Percentiles rank a stretch among this genome's conserved stretches.
Evolutionary conservation across 1,140 invertebrate genomes (phyloP).

Genomic region (Drosophila ohnishii): DNA sequence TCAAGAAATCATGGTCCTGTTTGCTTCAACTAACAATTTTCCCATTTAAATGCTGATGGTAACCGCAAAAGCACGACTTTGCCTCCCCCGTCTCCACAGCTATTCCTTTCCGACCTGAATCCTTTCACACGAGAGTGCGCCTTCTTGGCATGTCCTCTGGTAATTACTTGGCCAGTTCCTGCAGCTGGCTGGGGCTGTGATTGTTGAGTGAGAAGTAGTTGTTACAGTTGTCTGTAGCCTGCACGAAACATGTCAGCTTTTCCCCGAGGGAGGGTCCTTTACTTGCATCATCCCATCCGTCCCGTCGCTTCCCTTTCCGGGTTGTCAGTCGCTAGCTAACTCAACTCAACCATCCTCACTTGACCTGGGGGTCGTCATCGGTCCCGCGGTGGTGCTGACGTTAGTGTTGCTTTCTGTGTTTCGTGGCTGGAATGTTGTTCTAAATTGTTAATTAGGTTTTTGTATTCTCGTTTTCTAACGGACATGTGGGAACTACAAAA

Average conservation of each 20-base stretch:
- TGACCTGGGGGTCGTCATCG: slow-evolving; percentile 11
- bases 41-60: slow-evolving; percentile 49
- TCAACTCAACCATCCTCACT: neutral
- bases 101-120: neutral
- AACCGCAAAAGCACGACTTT: neutral
- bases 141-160: slow-evolving; percentile 65
- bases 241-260: slow-evolving; percentile 44
- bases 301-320: neutral
- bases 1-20: slow-evolving; percentile 40
- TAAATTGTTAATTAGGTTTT: slow-evolving; percentile 78
- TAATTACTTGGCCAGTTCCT: slow-evolving; percentile 62
- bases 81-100: neutral
- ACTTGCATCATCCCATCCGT: slow-evolving; percentile 2
- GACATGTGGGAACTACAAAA: slow-evolving; percentile 45
- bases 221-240: slow-evolving; percentile 48
- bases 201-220: slow-evolving; percentile 71
- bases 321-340: slow-evolving; percentile 8
- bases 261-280: slow-evolving; percentile 14
- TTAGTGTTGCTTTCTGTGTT: slow-evolving; percentile 15
- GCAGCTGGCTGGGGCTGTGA: slow-evolving; percentile 23
- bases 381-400: slow-evolving; percentile 1
- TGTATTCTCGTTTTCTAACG: slow-evolving; percentile 51
- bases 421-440: slow-evolving; percentile 57
- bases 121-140: slow-evolving; percentile 27
- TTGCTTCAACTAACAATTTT: slow-evolving; percentile 50